These are phyloP conservation scores for Lepidocyrtoides sp. DNA, from an alignment of 2,888 invertebrate species.

Conservation along the genomic window DNA sequence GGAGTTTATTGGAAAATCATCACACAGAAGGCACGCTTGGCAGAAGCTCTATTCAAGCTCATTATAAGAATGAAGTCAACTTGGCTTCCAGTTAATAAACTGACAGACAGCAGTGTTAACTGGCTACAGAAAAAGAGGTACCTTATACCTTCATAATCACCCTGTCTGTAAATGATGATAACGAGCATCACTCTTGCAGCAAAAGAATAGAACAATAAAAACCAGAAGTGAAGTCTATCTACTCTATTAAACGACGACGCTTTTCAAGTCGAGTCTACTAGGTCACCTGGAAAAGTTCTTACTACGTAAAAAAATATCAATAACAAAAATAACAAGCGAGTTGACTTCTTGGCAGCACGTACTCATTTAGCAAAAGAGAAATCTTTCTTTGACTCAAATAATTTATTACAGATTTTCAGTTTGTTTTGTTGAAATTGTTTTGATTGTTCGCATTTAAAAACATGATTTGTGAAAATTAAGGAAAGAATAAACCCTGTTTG, in stretches of 20 bases:
- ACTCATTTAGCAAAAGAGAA: conserved; percentile 8
- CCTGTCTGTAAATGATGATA: too few species aligned
- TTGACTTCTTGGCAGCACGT: conserved; percentile 27
- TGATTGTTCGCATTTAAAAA: conserved; percentile 19
- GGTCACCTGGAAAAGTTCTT: conserved; percentile 53
- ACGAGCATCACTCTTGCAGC: not conserved
- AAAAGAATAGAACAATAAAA: conserved; percentile 40
- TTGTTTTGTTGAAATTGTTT: not conserved
- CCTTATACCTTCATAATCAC: not conserved
- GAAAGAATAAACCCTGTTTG: not conserved
- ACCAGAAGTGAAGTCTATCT: conserved; percentile 36
- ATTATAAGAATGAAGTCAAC: conserved; percentile 4
- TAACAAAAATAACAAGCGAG: not conserved
- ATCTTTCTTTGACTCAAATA: not conserved
- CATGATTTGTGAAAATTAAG: conserved; percentile 8
- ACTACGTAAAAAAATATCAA: not conserved
- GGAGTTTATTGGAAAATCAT: conserved; percentile 66
- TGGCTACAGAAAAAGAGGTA: not conserved
- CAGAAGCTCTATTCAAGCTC: conserved; percentile 34
- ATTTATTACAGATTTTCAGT: not conserved
- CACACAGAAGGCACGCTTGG: conserved; percentile 71
- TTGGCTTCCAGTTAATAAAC: conserved; percentile 17
- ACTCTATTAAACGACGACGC: conserved; percentile 53
- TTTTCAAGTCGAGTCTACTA: conserved; percentile 14
- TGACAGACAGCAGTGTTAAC: not conserved